A percentile compares a stretch with the other conserved stretches of the same genome.
These are phyloP conservation scores for Tinea semifulvella DNA, from an alignment of 2,888 invertebrate species.

Conservation along the genomic window DNA sequence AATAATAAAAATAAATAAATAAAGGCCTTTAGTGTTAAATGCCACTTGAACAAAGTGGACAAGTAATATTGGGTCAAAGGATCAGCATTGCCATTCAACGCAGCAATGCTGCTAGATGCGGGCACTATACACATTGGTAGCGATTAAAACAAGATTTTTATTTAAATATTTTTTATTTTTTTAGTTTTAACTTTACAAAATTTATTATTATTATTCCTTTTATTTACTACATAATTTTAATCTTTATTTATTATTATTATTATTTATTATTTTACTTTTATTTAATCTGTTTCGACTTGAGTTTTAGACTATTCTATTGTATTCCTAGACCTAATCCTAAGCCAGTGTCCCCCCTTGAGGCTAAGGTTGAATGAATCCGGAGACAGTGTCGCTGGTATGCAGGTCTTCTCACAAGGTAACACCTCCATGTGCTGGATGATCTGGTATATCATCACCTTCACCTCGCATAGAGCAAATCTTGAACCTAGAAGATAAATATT, in stretches of 20 bases:
- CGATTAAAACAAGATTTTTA: neutral
- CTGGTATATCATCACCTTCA: conserved; percentile 26
- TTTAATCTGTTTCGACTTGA: too few species aligned
- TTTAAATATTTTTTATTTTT: neutral
- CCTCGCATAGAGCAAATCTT: conserved; percentile 11
- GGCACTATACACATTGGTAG: too few species aligned
- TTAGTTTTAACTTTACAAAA: neutral
- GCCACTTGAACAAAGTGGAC: too few species aligned
- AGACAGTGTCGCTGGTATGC: conserved; percentile 27
- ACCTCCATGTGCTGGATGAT: conserved; percentile 33
- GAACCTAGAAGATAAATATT: conserved; percentile 1
- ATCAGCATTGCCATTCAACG: too few species aligned
- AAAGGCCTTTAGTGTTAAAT: too few species aligned
- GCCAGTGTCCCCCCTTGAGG: conserved; percentile 37
- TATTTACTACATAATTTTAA: too few species aligned
- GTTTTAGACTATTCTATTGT: too few species aligned
- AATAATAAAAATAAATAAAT: too few species aligned
- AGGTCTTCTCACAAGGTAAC: conserved; percentile 30
- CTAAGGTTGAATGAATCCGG: conserved; percentile 26
- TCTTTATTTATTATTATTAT: too few species aligned
- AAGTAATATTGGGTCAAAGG: too few species aligned
- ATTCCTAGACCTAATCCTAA: conserved; percentile 25
- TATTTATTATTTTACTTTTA: too few species aligned
- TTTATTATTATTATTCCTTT: neutral
- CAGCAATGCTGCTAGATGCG: too few species aligned